phyloP scores from a whole-genome alignment of 2,113 vertebrate genomes.

The Pituophis catenifer region DNA sequence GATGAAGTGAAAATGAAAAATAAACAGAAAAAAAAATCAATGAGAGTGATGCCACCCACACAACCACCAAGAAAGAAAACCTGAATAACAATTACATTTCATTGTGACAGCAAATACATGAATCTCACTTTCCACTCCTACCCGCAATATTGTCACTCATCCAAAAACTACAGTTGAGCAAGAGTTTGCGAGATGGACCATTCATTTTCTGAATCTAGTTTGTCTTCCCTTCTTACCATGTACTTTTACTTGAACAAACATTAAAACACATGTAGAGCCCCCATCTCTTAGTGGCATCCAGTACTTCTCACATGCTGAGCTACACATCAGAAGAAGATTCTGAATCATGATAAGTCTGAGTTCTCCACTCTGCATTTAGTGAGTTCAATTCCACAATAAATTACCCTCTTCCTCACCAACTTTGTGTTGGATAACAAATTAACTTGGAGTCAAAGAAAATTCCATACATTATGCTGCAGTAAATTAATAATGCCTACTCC shows the following conservation, averaged over 20 bases:
- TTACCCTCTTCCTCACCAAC: not conserved
- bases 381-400: not conserved
- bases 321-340: not conserved
- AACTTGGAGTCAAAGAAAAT: not conserved
- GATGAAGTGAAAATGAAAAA: not conserved
- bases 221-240: not conserved
- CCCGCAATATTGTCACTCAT: not conserved
- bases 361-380: not conserved
- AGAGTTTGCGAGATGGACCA: not conserved
- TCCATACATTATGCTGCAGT: not conserved
- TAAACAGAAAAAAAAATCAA: not conserved
- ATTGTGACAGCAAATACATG: not conserved
- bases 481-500: not conserved
- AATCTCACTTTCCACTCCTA: not conserved
- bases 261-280: not conserved
- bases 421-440: not conserved
- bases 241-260: not conserved
- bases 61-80: not conserved
- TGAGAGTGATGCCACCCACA: not conserved
- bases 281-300: not conserved
- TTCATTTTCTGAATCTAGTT: not conserved
- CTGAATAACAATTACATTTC: not conserved
- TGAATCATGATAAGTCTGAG: not conserved
- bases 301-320: not conserved
- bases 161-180: not conserved